Evolutionary conservation across 2,888 invertebrate species (phyloP), one percentile per base, ranked within the genome.

Genomic region (Dastarcus helophoroides): DNA sequence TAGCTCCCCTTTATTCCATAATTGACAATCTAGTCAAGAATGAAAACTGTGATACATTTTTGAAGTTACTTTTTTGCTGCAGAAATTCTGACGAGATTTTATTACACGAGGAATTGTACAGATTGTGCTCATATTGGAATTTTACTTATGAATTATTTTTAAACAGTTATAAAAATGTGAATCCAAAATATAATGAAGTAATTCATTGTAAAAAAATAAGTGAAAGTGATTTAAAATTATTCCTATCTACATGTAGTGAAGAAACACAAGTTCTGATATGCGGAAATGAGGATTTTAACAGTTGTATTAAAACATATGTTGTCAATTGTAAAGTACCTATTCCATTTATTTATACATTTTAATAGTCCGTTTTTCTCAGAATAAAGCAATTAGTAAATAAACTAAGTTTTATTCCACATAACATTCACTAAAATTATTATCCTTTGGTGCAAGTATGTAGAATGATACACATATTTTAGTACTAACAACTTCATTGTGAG

Each of bases 101-200:
- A 33, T 66, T 84, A 32, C 67, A 78, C 36, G 56, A 72, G 5
- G 65, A 73, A 37, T 50, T 85, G 8, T 67, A 72, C 43, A 56
- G 64, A 6, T 73, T 71, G 42, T 62, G 62, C 15, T 59, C 63
- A 14, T 75, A 65, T 55, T 85, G 85, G 84, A 86, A 86, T 62
- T 85, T 84, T 52, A 61, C 60, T n/a, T 73, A 73, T 40, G 60
- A 64, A 22, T 61, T 79, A 39, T 79, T 69, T 59, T 43, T 82
- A 41, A 50, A 46, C 43, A 10, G 10, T 17, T 22, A 34, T 4
- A 36, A 36, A 9, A 33, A 42, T 17, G 39, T 38, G 9, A 15
- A 22, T 8, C 22, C 40, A 23, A 69, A 66, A 48, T 73, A 74
- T 52, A 58, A 65, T 46, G 74, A 75, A 56, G 62, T 65, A 26